Percentiles rank a stretch among this genome's conserved stretches.
Evolutionary conservation across 2,888 invertebrate genomes (phyloP).

Genomic region (Spodoptera picta): DNA sequence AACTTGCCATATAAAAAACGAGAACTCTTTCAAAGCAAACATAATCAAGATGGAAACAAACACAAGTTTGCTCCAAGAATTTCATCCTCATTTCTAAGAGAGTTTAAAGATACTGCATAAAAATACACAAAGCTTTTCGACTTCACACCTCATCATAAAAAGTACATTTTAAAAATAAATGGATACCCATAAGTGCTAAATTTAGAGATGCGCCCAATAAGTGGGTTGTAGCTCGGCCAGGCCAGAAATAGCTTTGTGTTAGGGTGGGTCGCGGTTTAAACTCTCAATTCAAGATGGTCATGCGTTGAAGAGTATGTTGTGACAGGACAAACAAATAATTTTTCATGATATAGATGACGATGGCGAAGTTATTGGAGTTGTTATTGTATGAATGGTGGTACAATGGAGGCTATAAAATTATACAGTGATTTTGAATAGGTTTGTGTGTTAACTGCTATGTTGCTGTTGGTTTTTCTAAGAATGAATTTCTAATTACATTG

Average conservation of each 20-base stretch:
- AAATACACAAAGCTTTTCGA: constrained; percentile 12
- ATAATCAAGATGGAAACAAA: too few relatives aligned
- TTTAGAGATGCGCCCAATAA: constrained; percentile 58
- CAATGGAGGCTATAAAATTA: too few relatives aligned
- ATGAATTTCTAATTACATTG: too few relatives aligned
- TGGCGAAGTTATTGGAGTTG: neutral
- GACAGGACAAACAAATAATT: constrained; percentile 45
- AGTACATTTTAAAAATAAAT: constrained; percentile 46
- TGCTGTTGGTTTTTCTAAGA: too few relatives aligned
- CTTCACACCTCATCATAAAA: constrained; percentile 48
- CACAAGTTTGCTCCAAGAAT: neutral
- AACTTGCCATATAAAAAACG: neutral
- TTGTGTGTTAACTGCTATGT: too few relatives aligned
- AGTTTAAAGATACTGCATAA: constrained; percentile 20
- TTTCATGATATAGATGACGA: constrained; percentile 3
- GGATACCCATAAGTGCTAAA: constrained; percentile 49
- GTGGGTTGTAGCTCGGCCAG: constrained; percentile 58
- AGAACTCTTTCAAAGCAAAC: too few relatives aligned
- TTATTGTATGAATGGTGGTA: too few relatives aligned
- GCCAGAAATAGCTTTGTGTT: constrained; percentile 67
- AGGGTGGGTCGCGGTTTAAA: constrained; percentile 66
- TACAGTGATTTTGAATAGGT: too few relatives aligned
- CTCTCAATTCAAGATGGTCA: constrained; percentile 52
- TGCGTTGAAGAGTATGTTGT: constrained; percentile 26
- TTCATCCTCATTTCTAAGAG: constrained; percentile 42